Evolutionary conservation across 2,797 vertebrate species (phyloP), one percentile per base, ranked within the genome.

Genomic region (Phalanger gymnotis): DNA sequence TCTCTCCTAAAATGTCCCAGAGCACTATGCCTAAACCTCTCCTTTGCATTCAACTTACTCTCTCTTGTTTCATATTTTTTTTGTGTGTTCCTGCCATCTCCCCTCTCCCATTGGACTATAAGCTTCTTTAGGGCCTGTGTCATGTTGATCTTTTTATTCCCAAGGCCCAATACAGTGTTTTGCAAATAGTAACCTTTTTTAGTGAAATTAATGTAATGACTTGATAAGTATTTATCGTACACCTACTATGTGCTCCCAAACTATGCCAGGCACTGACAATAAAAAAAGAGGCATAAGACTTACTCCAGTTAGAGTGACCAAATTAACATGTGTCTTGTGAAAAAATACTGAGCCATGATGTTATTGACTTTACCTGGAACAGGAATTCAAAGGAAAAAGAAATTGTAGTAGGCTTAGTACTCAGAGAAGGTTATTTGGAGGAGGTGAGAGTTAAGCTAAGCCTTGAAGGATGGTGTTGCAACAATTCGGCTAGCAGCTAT

Each of bases 11-110:
- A 40, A 81, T 47, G 25, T 27, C 40, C 47, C 47, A 25, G 73
- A 81, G 73, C 73, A 47, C 22, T 25, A 1, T 81, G n/a, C 66
- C n/a, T 81, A 22, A 0, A 47, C 73, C 22, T 81, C n/a, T 47
- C 61, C 4, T 73, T n/a, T 73, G 14, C 34, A n/a, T 34, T 73
- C 34, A n/a, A 53, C 58, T 95, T 90, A 34, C 0, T 19, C 9
- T 0, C 90, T 52, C 66, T 90, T 55, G 54, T 90, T 58, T 22
- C 53, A 53, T 93, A 58, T 51, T 54, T 47, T 92, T 92, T 94
- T n/a, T n/a, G n/a, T 87, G 5, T 58, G 91, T 93, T 95, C 25
- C 28, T 52, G 95, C 95, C 31, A 3, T 92, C 57, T n/a, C 66
- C 93, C 31, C 90, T 90, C 53, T 52, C 30, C 89, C 13, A 47